Evolutionary conservation across 1,140 invertebrate genomes (phyloP).

Genomic region (Geopemphigus sp.): DNA sequence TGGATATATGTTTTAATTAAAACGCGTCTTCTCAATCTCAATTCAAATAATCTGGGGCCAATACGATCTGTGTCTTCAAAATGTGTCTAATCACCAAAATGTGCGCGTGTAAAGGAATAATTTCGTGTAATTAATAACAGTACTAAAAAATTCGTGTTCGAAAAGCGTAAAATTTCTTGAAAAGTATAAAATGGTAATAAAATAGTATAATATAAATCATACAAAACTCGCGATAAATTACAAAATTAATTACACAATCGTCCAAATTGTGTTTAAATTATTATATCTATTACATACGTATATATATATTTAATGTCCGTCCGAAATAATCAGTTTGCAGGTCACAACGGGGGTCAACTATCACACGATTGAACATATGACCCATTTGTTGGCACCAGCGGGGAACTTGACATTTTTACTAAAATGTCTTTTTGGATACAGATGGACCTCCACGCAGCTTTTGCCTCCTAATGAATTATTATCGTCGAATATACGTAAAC

Average conservation of each 20-base stretch:
- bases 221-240: background rate
- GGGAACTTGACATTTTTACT: conserved; percentile 36
- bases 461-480: conserved; percentile 22
- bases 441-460: conserved; percentile 28
- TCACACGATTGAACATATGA: background rate
- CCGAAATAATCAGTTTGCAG: background rate
- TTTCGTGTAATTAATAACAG: too few relatives aligned
- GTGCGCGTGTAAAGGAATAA: too few relatives aligned
- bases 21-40: background rate
- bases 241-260: background rate
- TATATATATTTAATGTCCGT: background rate
- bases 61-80: too few relatives aligned
- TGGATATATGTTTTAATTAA: too few relatives aligned
- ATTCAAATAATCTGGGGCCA: background rate
- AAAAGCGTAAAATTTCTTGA: too few relatives aligned
- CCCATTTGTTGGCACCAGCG: conserved; percentile 15
- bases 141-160: too few relatives aligned
- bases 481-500: background rate
- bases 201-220: too few relatives aligned
- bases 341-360: background rate
- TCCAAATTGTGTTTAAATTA: background rate
- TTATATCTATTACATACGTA: too few relatives aligned
- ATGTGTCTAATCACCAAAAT: too few relatives aligned
- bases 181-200: too few relatives aligned
- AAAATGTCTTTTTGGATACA: conserved; percentile 30